Conservation (phyloP, 2,888 invertebrate genomes). For the Villa cingulata region DNA sequence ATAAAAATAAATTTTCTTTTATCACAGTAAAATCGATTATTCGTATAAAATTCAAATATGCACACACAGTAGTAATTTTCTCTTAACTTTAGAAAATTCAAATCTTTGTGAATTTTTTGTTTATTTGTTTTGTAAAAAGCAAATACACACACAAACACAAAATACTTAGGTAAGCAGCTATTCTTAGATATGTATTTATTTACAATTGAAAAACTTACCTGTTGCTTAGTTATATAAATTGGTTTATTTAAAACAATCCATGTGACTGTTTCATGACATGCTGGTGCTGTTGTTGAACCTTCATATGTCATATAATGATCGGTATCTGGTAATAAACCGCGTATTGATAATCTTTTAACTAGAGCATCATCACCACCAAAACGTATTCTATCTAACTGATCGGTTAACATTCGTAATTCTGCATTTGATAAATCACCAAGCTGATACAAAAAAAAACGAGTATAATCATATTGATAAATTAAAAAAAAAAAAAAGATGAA, state of each 20-base stretch:
- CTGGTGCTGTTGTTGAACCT: constrained; percentile 91
- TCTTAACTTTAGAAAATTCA: too few relatives aligned
- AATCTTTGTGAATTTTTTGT: too few relatives aligned
- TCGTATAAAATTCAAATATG: too few relatives aligned
- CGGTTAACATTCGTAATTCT: constrained; percentile 79
- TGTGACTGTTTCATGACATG: constrained; percentile 96
- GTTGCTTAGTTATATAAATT: constrained; percentile 93
- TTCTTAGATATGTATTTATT: too few relatives aligned
- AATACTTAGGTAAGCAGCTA: too few relatives aligned
- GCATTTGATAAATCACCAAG: constrained; percentile 85
- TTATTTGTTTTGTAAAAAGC: too few relatives aligned
- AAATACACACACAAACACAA: too few relatives aligned
- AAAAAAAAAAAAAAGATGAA: background rate
- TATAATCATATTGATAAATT: background rate
- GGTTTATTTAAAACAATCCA: constrained; percentile 98
- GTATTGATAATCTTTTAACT: constrained; percentile 71
- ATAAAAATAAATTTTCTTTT: too few relatives aligned
- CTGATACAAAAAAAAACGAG: constrained; percentile 41
- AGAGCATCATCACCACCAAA: constrained; percentile 81
- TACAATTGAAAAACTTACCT: too few relatives aligned
- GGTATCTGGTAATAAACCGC: constrained; percentile 81
- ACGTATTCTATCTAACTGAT: constrained; percentile 81
- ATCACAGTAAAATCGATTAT: too few relatives aligned
- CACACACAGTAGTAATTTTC: too few relatives aligned
- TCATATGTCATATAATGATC: constrained; percentile 98